These are phyloP conservation scores for Heliconius hewitsoni DNA, from an alignment of 1,140 invertebrate species.

Conservation along the genomic window DNA sequence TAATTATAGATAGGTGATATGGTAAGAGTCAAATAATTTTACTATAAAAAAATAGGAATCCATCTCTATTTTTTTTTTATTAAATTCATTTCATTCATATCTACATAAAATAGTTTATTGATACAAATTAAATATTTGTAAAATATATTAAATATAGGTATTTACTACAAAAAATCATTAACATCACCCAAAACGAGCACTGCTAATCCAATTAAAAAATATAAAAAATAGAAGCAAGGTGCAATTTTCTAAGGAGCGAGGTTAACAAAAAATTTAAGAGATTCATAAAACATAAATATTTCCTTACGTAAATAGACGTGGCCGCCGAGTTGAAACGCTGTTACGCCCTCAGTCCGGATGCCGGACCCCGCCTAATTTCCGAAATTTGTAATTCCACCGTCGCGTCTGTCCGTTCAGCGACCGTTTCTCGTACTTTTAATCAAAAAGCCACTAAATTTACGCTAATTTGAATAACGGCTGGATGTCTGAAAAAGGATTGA, in stretches of 20 bases:
- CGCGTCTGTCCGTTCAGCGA: conserved; percentile 39
- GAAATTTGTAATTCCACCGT: conserved; percentile 57
- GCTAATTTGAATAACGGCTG: conserved; percentile 65
- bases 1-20: no score
- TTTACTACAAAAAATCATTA: background rate
- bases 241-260: background rate
- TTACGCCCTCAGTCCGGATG: conserved; percentile 31
- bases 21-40: no score
- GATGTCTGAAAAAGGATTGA: conserved; percentile 5
- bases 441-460: conserved; percentile 56
- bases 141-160: no score
- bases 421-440: conserved; percentile 65
- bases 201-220: conserved; percentile 1
- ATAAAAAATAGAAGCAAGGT: background rate
- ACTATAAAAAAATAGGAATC: no score
- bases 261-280: background rate
- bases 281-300: conserved; percentile 19
- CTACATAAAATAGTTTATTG: no score
- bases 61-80: no score
- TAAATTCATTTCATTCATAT: no score
- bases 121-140: no score
- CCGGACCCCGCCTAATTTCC: conserved; percentile 45
- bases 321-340: background rate
- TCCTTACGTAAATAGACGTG: background rate
- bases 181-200: background rate